phyloP scores from a whole-genome alignment of 2,888 invertebrate species.

The Apamea crenata region DNA sequence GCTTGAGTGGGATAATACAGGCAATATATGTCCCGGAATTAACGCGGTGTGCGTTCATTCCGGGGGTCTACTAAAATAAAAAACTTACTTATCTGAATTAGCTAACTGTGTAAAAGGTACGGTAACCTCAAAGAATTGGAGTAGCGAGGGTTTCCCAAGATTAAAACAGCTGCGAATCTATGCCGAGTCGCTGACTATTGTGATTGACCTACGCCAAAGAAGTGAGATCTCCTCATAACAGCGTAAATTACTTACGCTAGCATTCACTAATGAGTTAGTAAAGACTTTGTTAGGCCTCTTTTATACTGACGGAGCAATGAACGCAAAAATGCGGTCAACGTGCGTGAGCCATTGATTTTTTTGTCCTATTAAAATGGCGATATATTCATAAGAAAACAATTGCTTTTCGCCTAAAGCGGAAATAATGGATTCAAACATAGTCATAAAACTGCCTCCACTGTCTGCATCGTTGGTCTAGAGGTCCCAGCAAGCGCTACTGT shows the following conservation, averaged over 20 bases:
- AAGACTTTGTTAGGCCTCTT: constrained; percentile 40
- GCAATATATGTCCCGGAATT: too few species aligned
- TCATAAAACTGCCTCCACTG: neutral
- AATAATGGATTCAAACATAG: neutral
- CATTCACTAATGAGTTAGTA: constrained; percentile 28
- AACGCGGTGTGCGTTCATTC: too few species aligned
- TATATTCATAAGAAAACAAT: neutral
- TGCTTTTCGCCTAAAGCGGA: neutral
- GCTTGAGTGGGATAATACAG: too few species aligned
- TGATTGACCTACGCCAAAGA: constrained; percentile 28
- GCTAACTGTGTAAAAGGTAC: neutral
- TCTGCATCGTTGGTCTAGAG: neutral
- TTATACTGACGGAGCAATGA: constrained; percentile 30
- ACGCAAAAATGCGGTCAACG: constrained; percentile 38
- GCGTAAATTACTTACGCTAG: constrained; percentile 5
- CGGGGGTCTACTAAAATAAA: too few species aligned
- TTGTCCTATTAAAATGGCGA: constrained; percentile 9
- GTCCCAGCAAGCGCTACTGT: too few species aligned
- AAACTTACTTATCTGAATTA: neutral
- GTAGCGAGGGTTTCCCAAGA: neutral
- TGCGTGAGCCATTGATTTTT: constrained; percentile 33
- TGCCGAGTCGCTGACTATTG: neutral
- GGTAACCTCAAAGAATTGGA: neutral
- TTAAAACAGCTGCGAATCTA: constrained; percentile 3
- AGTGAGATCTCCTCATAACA: constrained; percentile 23